Conservation (phyloP, 2,888 invertebrate species). For the Sinodicranocentrus sp. region DNA sequence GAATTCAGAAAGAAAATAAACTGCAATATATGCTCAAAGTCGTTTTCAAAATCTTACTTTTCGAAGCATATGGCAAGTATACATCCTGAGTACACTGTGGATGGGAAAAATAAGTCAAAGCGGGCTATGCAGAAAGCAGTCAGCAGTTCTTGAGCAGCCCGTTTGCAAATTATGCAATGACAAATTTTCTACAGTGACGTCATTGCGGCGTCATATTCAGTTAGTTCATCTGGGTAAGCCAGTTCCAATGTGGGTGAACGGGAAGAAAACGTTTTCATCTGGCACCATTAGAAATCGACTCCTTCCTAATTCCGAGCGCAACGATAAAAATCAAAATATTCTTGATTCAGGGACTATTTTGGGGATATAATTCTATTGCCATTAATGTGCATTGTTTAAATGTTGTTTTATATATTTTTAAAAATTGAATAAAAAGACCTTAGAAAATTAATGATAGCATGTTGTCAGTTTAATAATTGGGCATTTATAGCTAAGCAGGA, state of each 20-base stretch:
- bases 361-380: too few species aligned
- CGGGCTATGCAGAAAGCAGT: too few species aligned
- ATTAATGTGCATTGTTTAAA: too few species aligned
- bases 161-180: not conserved
- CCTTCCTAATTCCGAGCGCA: too few species aligned
- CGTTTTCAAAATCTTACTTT: not conserved
- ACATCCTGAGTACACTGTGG: not conserved
- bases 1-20: not conserved
- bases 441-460: too few species aligned
- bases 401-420: too few species aligned
- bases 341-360: too few species aligned
- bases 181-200: not conserved
- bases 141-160: not conserved
- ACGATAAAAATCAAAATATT: too few species aligned
- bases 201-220: not conserved
- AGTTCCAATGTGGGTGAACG: slow-evolving; percentile 8
- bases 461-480: too few species aligned
- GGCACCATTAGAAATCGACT: not conserved
- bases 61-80: not conserved
- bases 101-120: too few species aligned
- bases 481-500: too few species aligned
- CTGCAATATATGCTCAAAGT: not conserved
- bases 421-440: too few species aligned
- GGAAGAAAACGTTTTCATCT: not conserved
- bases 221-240: not conserved